phyloP scores from a whole-genome alignment of 2,888 invertebrate genomes.

The Tachina lurida region DNA sequence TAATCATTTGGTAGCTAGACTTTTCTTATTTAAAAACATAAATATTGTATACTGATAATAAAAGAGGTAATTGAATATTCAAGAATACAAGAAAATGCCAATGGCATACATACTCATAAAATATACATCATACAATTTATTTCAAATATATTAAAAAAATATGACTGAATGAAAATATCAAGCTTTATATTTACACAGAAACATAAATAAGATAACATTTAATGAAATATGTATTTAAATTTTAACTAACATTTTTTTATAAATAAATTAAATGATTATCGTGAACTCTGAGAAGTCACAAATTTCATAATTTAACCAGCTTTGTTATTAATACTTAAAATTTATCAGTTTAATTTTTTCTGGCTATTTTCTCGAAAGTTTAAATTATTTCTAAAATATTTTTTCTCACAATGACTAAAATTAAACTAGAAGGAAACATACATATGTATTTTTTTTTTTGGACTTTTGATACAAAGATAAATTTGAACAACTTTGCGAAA shows the following conservation, averaged over 20 bases:
- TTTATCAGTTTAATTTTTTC: not conserved
- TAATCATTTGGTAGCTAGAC: conserved; percentile 68
- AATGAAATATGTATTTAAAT: not conserved
- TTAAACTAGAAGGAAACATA: not conserved
- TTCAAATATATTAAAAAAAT: conserved; percentile 25
- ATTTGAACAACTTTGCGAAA: not conserved
- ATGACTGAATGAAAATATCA: not conserved
- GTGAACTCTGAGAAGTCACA: not conserved
- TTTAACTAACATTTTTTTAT: not conserved
- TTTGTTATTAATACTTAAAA: conserved; percentile 6
- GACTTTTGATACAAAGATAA: not conserved
- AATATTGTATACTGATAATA: conserved; percentile 51
- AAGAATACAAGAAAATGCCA: conserved; percentile 41
- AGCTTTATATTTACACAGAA: not conserved
- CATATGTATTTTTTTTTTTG: too few species aligned
- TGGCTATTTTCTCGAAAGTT: not conserved
- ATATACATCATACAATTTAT: conserved; percentile 21
- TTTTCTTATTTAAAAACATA: conserved; percentile 47
- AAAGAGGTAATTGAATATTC: conserved; percentile 50
- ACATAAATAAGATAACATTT: not conserved
- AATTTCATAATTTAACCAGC: not conserved
- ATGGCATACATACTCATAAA: not conserved
- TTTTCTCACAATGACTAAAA: conserved; percentile 19
- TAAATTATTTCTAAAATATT: not conserved
- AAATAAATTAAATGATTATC: conserved; percentile 13